Conservation (phyloP, 2,888 invertebrate species). For the Caenorhabditis imperialis region DNA sequence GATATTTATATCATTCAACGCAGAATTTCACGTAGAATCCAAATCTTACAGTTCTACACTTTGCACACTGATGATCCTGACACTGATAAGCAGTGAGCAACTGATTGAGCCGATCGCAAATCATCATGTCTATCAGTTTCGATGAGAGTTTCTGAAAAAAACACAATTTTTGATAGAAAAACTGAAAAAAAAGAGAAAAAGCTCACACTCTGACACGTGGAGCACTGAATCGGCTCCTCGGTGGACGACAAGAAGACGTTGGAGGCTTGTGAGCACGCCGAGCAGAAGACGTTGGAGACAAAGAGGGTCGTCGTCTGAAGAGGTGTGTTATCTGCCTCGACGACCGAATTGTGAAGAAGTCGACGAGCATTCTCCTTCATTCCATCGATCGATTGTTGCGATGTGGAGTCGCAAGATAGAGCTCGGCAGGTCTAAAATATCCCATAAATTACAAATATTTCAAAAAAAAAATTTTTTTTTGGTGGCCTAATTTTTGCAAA, state of each 20-base stretch:
- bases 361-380: slow-evolving; percentile 56
- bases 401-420: slow-evolving; percentile 46
- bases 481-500: no score
- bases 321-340: slow-evolving; percentile 42
- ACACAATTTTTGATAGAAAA: neutral
- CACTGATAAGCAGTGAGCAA: slow-evolving; percentile 86
- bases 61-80: slow-evolving; percentile 91
- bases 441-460: no score
- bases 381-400: slow-evolving; percentile 54
- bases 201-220: slow-evolving; percentile 56
- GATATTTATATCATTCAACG: no score
- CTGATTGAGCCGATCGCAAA: slow-evolving; percentile 67
- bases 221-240: slow-evolving; percentile 35
- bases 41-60: slow-evolving; percentile 87
- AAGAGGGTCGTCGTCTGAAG: slow-evolving; percentile 40
- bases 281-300: slow-evolving; percentile 61
- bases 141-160: slow-evolving; percentile 53
- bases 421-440: slow-evolving; percentile 51
- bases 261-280: slow-evolving; percentile 44
- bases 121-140: slow-evolving; percentile 62
- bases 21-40: neutral
- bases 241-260: slow-evolving; percentile 55
- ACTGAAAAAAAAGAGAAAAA: neutral
- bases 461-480: no score
- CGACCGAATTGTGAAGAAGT: slow-evolving; percentile 50